Evolutionary conservation across 2,797 vertebrate species (phyloP), one percentile per base, ranked within the genome.

Genomic region (Cyprinodon diabolis): DNA sequence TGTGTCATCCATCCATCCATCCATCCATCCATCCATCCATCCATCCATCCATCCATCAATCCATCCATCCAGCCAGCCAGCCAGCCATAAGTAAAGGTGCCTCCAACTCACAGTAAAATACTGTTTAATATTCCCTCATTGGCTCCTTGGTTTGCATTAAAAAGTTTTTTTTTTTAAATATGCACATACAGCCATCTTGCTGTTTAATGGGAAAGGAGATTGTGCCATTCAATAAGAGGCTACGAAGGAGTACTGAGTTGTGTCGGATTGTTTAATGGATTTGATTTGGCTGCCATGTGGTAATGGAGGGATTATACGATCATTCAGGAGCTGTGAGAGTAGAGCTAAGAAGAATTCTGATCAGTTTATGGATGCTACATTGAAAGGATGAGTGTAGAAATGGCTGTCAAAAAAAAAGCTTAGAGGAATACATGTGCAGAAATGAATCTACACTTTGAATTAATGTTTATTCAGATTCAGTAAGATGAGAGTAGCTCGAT

Each of bases 191-290:
- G 49, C 68, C 35, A 60, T 52, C 19, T 40, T 45, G 40, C 35
- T 48, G 51, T 4, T 55, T 72, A 73, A 80, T 70, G 69, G 40
- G 23, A 25, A 10, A 25, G 62, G 68, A 66, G 74, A 72, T 56
- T 21, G 67, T 52, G 9, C 35, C 10, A 30, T 57, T 51, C 11
- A 40, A 76, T 51, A 54, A 35, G 48, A 56, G 37, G 25, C 60
- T 62, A 52, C 67, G n/a, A 72, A 76, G 68, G 13, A 30, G 75
- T 80, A 77, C 40, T 63, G 66, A 56, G 3, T 71, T 65, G 2
- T 14, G 62, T 40, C 52, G 13, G 23, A 74, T 45, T 25, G 23
- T 57, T 56, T n/a, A 69, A 67, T 55, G 30, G 25, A 72, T 7
- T 51, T 63, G 7, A 62, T 58, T 81, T 23, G 35, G 45, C 1